These are phyloP conservation scores for Brachypalpus laphriformis DNA, from an alignment of 2,888 invertebrate genomes.

Conservation along the genomic window DNA sequence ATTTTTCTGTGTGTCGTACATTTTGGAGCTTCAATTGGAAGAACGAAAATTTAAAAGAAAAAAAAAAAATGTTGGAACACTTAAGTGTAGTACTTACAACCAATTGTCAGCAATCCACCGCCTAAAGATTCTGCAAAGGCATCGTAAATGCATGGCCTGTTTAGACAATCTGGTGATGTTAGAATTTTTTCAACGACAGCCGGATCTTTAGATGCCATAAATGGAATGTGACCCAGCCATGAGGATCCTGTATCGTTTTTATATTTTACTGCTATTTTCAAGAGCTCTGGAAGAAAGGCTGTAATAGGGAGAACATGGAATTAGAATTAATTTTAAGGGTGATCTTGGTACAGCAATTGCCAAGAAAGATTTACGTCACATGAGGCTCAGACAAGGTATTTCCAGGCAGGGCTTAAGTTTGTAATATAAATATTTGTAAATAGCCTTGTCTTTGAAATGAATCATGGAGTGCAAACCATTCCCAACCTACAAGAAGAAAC, in stretches of 20 bases:
- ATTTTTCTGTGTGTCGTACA: constrained; percentile 52
- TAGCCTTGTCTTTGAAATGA: too few relatives aligned
- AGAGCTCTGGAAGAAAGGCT: constrained; percentile 29
- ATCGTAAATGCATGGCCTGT: constrained; percentile 62
- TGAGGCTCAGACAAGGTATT: too few relatives aligned
- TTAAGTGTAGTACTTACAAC: too few relatives aligned
- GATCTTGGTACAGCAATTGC: too few relatives aligned
- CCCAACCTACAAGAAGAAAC: too few relatives aligned
- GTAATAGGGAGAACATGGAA: too few relatives aligned
- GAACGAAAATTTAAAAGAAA: not conserved
- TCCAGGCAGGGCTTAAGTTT: too few relatives aligned
- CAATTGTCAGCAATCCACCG: constrained; percentile 43
- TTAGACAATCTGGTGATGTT: constrained; percentile 68
- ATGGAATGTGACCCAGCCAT: constrained; percentile 70
- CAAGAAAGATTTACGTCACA: too few relatives aligned
- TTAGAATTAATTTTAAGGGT: too few relatives aligned
- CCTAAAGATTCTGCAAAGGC: constrained; percentile 34
- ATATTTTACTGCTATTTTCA: constrained; percentile 20
- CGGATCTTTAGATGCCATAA: constrained; percentile 70
- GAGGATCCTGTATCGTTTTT: constrained; percentile 30
- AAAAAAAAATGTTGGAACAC: not conserved
- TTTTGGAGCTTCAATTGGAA: constrained; percentile 33
- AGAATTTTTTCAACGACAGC: constrained; percentile 68
- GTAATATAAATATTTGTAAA: too few relatives aligned
- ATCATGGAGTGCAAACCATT: too few relatives aligned